Conservation (phyloP, 1,140 invertebrate genomes). For the Heliconius eleuchia region DNA sequence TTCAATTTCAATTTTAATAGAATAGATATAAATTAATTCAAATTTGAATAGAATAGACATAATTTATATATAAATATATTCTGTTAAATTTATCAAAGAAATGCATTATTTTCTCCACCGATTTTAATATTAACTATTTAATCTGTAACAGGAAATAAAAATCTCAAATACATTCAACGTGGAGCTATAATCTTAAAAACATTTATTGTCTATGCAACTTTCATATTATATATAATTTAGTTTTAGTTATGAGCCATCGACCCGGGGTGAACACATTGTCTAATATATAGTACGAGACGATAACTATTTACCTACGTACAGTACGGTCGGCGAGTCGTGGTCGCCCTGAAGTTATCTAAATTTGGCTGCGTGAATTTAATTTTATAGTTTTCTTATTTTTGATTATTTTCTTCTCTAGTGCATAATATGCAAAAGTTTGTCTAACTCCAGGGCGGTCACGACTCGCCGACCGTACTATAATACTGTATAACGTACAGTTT, state of each 20-base stretch:
- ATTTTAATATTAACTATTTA: background rate
- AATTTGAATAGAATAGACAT: background rate
- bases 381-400: too few relatives aligned
- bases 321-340: too few relatives aligned
- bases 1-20: background rate
- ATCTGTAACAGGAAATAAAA: slow-evolving; percentile 19
- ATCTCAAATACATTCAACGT: slow-evolving; percentile 17
- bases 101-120: slow-evolving; percentile 11
- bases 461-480: slow-evolving; percentile 25
- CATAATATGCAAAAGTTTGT: too few relatives aligned
- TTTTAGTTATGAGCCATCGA: slow-evolving; percentile 51
- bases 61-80: background rate
- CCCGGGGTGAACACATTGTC: slow-evolving; percentile 69
- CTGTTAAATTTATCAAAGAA: background rate
- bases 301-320: slow-evolving; percentile 53
- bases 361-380: slow-evolving; percentile 32
- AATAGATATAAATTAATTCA: background rate
- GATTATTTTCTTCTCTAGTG: too few relatives aligned
- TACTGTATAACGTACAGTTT: slow-evolving; percentile 5
- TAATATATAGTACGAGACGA: slow-evolving; percentile 54
- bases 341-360: too few relatives aligned
- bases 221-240: slow-evolving; percentile 40
- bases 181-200: slow-evolving; percentile 49
- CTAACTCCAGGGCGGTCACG: too few relatives aligned
- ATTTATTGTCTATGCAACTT: slow-evolving; percentile 56